These are phyloP conservation scores for Lordiphosa fenestrarum DNA, from an alignment of 2,888 invertebrate species.

Conservation along the genomic window DNA sequence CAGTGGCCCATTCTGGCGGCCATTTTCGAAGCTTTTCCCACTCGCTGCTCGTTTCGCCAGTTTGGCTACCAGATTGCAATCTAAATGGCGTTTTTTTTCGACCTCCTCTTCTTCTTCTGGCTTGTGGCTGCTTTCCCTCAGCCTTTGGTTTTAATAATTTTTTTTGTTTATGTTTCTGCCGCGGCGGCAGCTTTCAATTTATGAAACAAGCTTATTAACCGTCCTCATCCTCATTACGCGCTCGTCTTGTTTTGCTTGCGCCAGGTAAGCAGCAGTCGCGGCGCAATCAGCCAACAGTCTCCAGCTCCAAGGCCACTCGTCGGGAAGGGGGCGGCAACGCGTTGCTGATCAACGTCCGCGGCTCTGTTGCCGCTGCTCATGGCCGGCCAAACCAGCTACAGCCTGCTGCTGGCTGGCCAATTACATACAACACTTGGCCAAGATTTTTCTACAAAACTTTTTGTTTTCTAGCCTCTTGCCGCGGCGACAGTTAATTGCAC, in stretches of 20 bases:
- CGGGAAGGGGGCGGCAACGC: constrained; percentile 34
- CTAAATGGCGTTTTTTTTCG: constrained; percentile 53
- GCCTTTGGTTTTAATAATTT: constrained; percentile 60
- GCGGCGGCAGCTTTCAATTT: constrained; percentile 68
- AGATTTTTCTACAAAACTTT: constrained; percentile 64
- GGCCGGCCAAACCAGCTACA: constrained; percentile 34
- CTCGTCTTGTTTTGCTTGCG: constrained; percentile 46
- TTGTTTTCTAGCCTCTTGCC: constrained; percentile 24
- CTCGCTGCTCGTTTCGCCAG: constrained; percentile 43
- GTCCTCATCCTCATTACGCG: constrained; percentile 35
- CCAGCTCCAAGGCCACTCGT: constrained; percentile 50
- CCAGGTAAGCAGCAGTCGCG: constrained; percentile 51
- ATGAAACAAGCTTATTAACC: constrained; percentile 66
- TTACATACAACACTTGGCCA: constrained; percentile 63
- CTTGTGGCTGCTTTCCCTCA: constrained; percentile 17
- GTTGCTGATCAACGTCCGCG: constrained; percentile 44
- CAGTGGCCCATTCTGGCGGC: constrained; percentile 34
- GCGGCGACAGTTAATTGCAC: constrained; percentile 60
- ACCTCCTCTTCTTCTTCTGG: constrained; percentile 28
- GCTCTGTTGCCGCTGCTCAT: constrained; percentile 33
- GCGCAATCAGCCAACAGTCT: constrained; percentile 49
- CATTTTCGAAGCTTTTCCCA: constrained; percentile 63
- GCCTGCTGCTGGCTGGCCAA: constrained; percentile 41
- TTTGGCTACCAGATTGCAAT: constrained; percentile 59
- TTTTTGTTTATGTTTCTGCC: constrained; percentile 33